Percentiles rank a stretch among this genome's conserved stretches.
These are phyloP conservation scores for Pseudonaja textilis DNA, from an alignment of 2,113 vertebrate genomes.

Conservation along the genomic window DNA sequence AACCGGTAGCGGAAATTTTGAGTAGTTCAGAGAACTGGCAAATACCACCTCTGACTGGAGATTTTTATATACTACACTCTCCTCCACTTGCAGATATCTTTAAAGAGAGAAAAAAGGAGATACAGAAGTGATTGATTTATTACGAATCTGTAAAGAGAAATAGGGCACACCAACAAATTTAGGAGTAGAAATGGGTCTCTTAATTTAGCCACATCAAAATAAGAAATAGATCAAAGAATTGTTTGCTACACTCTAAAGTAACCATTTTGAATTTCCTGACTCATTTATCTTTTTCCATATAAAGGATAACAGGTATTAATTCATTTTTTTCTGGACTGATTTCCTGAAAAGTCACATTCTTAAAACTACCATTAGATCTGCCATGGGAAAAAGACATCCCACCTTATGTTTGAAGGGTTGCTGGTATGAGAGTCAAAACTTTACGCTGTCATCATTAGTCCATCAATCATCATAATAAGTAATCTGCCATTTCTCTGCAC, in stretches of 20 bases:
- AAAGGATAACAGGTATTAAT: not conserved
- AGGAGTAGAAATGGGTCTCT: not conserved
- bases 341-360: not conserved
- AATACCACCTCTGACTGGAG: too few relatives aligned
- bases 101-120: not conserved
- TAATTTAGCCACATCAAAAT: not conserved
- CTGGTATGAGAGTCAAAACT: not conserved
- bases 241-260: not conserved
- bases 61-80: not conserved
- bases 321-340: not conserved
- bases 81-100: not conserved
- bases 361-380: not conserved
- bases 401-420: not conserved
- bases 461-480: not conserved
- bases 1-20: too few relatives aligned
- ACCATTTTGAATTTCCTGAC: not conserved
- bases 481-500: not conserved
- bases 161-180: not conserved
- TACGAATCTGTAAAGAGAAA: not conserved
- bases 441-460: conserved; percentile 50
- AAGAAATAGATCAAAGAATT: not conserved
- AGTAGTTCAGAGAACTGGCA: too few relatives aligned
- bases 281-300: not conserved
- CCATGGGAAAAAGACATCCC: not conserved
- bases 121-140: not conserved